Conservation (phyloP, 2,797 vertebrate genomes). For the Phoebastria nigripes region DNA sequence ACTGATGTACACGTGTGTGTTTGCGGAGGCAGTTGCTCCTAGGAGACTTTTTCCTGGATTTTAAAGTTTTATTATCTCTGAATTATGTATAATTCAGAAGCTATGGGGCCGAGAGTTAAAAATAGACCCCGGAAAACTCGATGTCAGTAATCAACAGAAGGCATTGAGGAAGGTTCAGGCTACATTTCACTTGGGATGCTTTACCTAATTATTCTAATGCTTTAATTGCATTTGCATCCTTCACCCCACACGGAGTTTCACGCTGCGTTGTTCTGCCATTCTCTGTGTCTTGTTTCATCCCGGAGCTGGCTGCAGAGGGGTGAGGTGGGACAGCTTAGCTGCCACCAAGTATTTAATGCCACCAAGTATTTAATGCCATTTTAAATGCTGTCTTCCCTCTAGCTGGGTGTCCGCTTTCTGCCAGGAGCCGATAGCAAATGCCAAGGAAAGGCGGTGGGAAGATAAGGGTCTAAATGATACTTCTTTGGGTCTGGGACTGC, state of each 20-base stretch:
- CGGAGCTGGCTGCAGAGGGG: neutral
- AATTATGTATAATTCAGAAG: constrained; percentile 2
- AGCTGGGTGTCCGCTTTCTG: neutral
- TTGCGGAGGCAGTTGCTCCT: neutral
- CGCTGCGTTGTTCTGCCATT: neutral
- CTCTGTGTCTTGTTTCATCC: neutral
- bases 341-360: neutral
- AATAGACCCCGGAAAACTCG: neutral
- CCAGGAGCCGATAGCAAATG: neutral
- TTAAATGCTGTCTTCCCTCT: neutral
- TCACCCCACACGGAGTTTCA: neutral
- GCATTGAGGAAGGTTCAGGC: neutral
- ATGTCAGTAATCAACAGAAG: neutral
- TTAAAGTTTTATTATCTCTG: constrained; percentile 3
- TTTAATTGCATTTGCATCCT: constrained; percentile 47
- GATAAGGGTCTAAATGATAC: neutral
- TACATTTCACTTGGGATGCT: neutral
- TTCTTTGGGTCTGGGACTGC: neutral
- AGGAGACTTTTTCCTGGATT: constrained; percentile 19
- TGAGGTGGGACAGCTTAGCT: neutral
- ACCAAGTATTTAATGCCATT: neutral
- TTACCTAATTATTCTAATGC: neutral
- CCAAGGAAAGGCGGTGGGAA: neutral
- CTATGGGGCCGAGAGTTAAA: neutral
- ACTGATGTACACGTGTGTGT: neutral